Base-by-base conservation (phyloP, 2,888 invertebrate genomes). In the Ernsta delagoae region DNA sequence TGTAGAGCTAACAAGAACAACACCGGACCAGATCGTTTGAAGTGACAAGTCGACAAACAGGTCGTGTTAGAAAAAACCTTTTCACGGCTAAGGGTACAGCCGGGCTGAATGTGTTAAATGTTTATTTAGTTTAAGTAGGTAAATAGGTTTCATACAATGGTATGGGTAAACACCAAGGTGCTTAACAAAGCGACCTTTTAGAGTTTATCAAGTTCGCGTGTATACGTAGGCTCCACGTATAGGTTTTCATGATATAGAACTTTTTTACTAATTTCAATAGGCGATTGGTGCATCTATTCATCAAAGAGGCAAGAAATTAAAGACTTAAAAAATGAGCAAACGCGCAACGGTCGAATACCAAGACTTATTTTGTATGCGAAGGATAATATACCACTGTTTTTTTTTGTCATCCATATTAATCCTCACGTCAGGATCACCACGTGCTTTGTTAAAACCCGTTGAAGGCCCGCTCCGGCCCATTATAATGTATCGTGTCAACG, bases 401-500 rank as follows among this genome's bases (percentile, higher is more conserved):
- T 80, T 88, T 92, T 91, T 90, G 89, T 90, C 87, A 78, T 88
- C 86, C 86, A 86, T 90, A 91, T 92, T 92, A 92, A 92, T 92
- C 92, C 90, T 86, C 88, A 87, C 86, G 92, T 92, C 92, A 91
- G 86, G 88, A 90, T 86, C 88, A 88, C 91, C 89, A 89, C 90
- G 89, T 90, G 91, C 90, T 90, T 92, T 91, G 90, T 92, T 89
- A 86, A 88, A 89, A 87, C 88, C 88, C 86, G 89, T 90, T 88
- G 91, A 89, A 87, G 84, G 78, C 83, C 80, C 82, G 85, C 83
- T 85, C 77, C 84, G 85, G 86, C 83, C 92, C 92, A 90, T 92
- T 92, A 90, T 92, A 92, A 92, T 90, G 90, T 89, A 88, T 90
- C 89, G 91, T 92, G 93, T 92, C 92, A 92, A 89, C 90, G 91